phyloP scores from a whole-genome alignment of 1,140 invertebrate genomes.

The Triops longicaudatus region DNA sequence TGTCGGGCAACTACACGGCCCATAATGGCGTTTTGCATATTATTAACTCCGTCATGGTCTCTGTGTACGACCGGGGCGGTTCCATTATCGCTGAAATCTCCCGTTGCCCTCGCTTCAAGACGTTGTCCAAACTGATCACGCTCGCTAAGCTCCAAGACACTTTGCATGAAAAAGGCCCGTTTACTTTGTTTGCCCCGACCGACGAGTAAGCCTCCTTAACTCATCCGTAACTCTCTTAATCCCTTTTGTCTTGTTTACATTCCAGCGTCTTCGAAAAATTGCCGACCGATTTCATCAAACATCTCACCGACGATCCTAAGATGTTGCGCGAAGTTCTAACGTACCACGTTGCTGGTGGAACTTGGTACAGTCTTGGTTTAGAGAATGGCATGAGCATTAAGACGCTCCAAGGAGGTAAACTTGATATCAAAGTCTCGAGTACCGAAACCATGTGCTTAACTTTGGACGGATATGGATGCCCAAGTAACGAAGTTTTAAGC shows the following conservation, averaged over 20 bases:
- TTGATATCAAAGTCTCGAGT: not conserved
- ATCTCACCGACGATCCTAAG: conserved; percentile 28
- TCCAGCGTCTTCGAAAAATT: conserved; percentile 27
- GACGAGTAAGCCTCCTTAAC: conserved; percentile 23
- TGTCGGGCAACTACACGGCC: conserved; percentile 25
- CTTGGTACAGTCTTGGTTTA: conserved; percentile 24
- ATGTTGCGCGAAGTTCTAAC: conserved; percentile 24
- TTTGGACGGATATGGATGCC: not conserved
- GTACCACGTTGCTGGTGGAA: conserved; percentile 28
- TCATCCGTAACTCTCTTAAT: not conserved
- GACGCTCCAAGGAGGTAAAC: conserved; percentile 20
- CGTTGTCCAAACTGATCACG: conserved; percentile 25
- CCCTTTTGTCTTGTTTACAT: not conserved
- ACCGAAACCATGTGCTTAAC: not conserved
- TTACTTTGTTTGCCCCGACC: conserved; percentile 28
- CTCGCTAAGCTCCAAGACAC: conserved; percentile 25
- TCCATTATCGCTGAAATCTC: conserved; percentile 22
- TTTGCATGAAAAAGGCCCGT: conserved; percentile 26
- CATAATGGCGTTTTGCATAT: conserved; percentile 30
- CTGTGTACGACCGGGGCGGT: conserved; percentile 22
- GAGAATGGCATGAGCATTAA: conserved; percentile 25
- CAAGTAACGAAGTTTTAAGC: not conserved
- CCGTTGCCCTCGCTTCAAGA: conserved; percentile 26
- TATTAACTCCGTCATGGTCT: conserved; percentile 27
- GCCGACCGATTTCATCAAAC: conserved; percentile 26